phyloP scores from a whole-genome alignment of 2,888 invertebrate species.

The Sinodicranocentrus sp. region DNA sequence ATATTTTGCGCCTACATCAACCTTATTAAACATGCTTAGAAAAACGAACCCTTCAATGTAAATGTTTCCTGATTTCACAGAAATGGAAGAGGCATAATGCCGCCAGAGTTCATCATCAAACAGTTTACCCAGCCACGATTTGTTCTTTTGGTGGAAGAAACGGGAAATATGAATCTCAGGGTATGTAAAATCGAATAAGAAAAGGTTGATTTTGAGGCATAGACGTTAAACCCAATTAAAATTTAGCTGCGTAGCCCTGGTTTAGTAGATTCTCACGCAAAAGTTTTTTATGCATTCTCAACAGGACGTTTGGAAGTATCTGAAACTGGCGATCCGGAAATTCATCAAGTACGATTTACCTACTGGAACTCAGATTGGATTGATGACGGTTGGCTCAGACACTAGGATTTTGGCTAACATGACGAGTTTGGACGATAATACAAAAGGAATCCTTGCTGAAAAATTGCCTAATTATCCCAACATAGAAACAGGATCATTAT shows the following conservation, averaged over 20 bases:
- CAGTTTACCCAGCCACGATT: conserved; percentile 81
- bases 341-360: conserved; percentile 81
- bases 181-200: too few relatives aligned
- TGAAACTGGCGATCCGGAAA: conserved; percentile 82
- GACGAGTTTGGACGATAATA: conserved; percentile 72
- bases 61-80: too few relatives aligned
- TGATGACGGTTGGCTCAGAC: conserved; percentile 77
- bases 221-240: too few relatives aligned
- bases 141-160: conserved; percentile 82
- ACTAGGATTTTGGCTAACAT: conserved; percentile 75
- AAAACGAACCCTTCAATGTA: too few relatives aligned
- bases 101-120: conserved; percentile 80
- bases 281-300: conserved; percentile 38
- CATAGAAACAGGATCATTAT: conserved; percentile 73
- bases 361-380: conserved; percentile 78
- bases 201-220: too few relatives aligned
- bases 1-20: too few relatives aligned
- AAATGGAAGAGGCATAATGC: conserved; percentile 58
- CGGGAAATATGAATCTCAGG: conserved; percentile 81
- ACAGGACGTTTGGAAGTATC: conserved; percentile 82
- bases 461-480: conserved; percentile 76
- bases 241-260: background rate
- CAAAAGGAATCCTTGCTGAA: conserved; percentile 73
- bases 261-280: too few relatives aligned
- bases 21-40: too few relatives aligned